Evolutionary conservation across 2,113 vertebrate genomes (phyloP), one percentile per base, ranked within the genome.

Genomic region (Physeter macrocephalus): DNA sequence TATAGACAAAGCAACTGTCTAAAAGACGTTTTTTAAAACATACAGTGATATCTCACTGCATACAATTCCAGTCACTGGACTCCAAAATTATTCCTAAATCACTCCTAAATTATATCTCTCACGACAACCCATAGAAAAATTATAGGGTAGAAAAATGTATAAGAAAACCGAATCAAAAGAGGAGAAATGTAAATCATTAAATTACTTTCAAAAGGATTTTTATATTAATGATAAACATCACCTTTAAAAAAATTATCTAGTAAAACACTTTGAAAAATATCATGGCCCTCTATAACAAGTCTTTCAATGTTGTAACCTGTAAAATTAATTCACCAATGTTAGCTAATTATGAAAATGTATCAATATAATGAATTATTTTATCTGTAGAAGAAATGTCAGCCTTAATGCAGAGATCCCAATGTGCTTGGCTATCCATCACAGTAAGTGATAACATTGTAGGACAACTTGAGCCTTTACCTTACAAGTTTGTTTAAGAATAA

Each of bases 251-350:
- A 96, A 96, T 67, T 97, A 98, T 94, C 95, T 97, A 97, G 69
- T 98, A 98, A 97, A 98, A 95, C 95, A 90, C 93, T 97, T 98
- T 96, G 96, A 97, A 98, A 98, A 98, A 98, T 98, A 97, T 93
- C 72, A 95, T 97, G 97, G 84, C 94, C 96, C n/a, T 97, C 96
- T 98, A 43, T 96, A 97, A 80, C 62, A 97, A 96, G 95, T 97
- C 96, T 97, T 97, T 97, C 87, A 92, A 83, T 93, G 95, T 66
- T 95, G 82, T 96, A 98, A 97, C 87, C 67, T 97, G 88, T 89
- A 96, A 98, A 97, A 97, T 97, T 87, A 97, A 95, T 80, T 95
- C 62, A 97, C 57, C 80, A 66, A 90, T 90, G 66, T 72, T 93
- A 90, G 66, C 95, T 88, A 96, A 98, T 96, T 94, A 94, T 66